phyloP scores from a whole-genome alignment of 2,888 invertebrate species.

The Eutolmus rufibarbis region DNA sequence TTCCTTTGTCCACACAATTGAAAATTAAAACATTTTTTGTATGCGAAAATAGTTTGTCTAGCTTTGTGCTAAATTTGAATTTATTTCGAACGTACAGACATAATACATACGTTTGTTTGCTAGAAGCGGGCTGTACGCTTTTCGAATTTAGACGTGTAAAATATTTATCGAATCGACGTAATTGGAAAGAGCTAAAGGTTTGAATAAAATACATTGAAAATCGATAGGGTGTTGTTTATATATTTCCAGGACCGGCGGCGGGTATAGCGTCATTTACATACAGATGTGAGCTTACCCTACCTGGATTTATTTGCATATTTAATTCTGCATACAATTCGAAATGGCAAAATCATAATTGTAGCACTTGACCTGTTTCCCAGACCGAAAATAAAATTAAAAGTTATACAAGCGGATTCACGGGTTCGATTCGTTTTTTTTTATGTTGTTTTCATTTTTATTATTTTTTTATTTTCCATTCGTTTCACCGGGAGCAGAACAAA shows the following conservation, averaged over 20 bases:
- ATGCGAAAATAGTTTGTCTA: neutral
- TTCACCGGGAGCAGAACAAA: neutral
- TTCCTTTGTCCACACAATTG: neutral
- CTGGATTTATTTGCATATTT: neutral
- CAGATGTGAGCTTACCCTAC: neutral
- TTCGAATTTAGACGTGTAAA: neutral
- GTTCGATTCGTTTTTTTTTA: neutral
- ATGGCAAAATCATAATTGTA: constrained; percentile 1
- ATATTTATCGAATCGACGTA: neutral
- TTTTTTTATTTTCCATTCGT: neutral
- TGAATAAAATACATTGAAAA: neutral
- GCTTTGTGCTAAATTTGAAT: neutral
- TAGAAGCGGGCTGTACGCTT: neutral
- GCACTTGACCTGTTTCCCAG: constrained; percentile 1
- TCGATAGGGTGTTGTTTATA: neutral
- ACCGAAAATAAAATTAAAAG: constrained; percentile 1
- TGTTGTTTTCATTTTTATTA: neutral
- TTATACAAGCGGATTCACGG: neutral
- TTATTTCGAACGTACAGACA: neutral
- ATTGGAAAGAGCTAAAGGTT: neutral
- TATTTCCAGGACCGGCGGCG: neutral
- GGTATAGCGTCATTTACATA: neutral
- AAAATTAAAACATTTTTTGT: neutral
- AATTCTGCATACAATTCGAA: neutral
- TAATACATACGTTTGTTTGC: neutral